Conservation (phyloP, 2,113 vertebrate genomes). For the Mungos mungo region DNA sequence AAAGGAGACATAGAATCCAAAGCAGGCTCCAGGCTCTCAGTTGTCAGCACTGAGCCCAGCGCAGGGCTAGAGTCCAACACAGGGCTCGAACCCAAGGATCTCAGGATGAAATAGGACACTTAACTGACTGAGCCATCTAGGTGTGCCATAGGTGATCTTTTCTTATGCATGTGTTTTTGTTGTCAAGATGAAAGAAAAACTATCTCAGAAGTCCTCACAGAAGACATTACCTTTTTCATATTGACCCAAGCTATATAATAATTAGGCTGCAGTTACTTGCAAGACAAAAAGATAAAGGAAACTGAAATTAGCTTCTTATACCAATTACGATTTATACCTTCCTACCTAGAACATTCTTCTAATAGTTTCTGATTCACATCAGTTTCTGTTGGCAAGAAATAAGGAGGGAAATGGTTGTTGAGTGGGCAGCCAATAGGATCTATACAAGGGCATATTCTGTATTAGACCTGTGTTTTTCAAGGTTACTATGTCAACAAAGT, state of each 20-base stretch:
- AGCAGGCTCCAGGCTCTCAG: too few relatives aligned
- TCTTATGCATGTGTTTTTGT: background rate
- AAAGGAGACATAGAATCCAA: too few relatives aligned
- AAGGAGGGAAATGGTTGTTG: background rate
- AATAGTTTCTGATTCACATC: background rate
- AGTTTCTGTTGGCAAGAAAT: background rate
- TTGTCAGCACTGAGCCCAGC: too few relatives aligned
- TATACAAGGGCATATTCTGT: background rate
- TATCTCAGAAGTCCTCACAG: background rate
- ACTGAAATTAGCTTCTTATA: background rate
- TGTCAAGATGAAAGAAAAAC: background rate
- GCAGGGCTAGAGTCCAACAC: too few relatives aligned
- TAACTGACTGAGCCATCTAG: too few relatives aligned
- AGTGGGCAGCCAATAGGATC: background rate
- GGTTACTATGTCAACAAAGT: background rate
- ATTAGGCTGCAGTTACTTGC: background rate
- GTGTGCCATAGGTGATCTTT: background rate
- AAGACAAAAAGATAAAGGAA: background rate
- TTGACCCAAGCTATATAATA: background rate
- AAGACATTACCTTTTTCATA: background rate
- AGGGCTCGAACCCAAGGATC: too few relatives aligned
- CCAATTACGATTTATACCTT: background rate
- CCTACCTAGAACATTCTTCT: background rate
- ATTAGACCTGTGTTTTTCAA: background rate
- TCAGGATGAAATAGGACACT: too few relatives aligned